Conservation (phyloP, 2,888 invertebrate species). For the Perithous albicinctus region DNA sequence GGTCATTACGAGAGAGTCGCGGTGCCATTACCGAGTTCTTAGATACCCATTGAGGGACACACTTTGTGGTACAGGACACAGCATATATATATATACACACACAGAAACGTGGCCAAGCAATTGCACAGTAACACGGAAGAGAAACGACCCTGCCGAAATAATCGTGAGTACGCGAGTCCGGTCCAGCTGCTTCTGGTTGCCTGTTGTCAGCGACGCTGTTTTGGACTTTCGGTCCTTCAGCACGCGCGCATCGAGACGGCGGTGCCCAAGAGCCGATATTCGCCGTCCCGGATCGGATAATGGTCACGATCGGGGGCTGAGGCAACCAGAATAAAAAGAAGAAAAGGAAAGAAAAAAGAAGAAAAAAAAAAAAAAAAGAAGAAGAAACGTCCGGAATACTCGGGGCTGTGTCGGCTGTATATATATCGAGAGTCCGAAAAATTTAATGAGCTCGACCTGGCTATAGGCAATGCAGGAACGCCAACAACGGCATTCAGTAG, state of each 20-base stretch:
- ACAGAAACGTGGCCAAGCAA: no score
- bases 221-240: neutral
- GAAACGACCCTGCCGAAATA: constrained; percentile 64
- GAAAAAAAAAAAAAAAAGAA: constrained; percentile 25
- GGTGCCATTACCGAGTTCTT: constrained; percentile 44
- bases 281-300: constrained; percentile 61
- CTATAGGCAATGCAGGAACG: neutral
- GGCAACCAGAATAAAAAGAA: constrained; percentile 1
- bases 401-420: constrained; percentile 46
- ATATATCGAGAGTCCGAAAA: constrained; percentile 61
- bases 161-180: constrained; percentile 27
- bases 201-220: neutral
- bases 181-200: constrained; percentile 34
- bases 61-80: neutral
- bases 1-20: constrained; percentile 21
- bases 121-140: constrained; percentile 35
- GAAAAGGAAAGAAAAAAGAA: no score
- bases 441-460: constrained; percentile 67
- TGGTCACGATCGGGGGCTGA: constrained; percentile 58
- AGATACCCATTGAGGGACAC: constrained; percentile 33
- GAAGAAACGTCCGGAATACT: constrained; percentile 34
- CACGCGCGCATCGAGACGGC: constrained; percentile 23
- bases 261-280: constrained; percentile 43
- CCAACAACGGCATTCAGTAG: constrained; percentile 6
- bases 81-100: neutral